Conservation (phyloP, 92 coral and sea anemone species). For the Porites cylindrica region DNA sequence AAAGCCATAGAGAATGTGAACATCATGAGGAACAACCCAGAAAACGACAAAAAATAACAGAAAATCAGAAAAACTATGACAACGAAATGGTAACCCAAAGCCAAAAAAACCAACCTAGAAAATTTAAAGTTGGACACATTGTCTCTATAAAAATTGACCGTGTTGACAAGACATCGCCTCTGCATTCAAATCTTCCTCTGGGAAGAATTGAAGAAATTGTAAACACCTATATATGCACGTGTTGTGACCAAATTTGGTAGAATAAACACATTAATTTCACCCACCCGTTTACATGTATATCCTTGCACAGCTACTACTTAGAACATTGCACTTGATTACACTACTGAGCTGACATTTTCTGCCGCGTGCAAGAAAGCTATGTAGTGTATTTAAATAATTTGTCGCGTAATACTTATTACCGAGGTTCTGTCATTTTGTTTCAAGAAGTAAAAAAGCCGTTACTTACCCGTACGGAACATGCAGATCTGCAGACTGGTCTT, state of each 20-base stretch:
- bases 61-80: too few species aligned
- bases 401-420: too few species aligned
- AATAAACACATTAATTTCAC: not conserved
- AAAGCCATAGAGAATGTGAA: too few species aligned
- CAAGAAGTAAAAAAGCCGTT: too few species aligned
- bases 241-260: slow-evolving; percentile 38
- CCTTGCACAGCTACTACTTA: slow-evolving; percentile 38
- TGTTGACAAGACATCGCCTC: not conserved
- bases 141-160: slow-evolving; percentile 45
- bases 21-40: too few species aligned
- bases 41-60: too few species aligned
- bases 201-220: slow-evolving; percentile 8
- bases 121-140: not conserved
- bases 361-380: slow-evolving; percentile 18
- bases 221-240: slow-evolving; percentile 3
- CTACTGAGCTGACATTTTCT: slow-evolving; percentile 7
- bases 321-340: slow-evolving; percentile 10
- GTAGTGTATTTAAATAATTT: not conserved
- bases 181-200: too few species aligned
- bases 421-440: too few species aligned
- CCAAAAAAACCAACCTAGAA: too few species aligned
- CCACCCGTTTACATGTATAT: not conserved
- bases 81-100: too few species aligned
- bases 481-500: too few species aligned
- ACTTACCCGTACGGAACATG: too few species aligned